Evolutionary conservation across 2,888 invertebrate genomes (phyloP), one percentile per base, ranked within the genome.

Genomic region (Hesperia comma): DNA sequence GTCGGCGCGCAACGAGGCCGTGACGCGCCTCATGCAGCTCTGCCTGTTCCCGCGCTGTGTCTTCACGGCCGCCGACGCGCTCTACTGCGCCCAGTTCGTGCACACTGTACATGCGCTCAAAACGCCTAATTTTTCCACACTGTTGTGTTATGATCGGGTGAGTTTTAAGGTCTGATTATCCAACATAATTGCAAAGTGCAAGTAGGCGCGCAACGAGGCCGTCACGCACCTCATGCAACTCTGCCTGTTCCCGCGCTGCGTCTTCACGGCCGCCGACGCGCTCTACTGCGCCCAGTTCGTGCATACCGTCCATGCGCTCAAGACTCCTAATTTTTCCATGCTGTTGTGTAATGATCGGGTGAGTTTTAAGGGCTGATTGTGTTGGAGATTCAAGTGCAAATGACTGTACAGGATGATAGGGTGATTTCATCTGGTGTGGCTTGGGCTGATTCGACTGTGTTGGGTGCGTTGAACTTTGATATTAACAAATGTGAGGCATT

Each of bases 241-340:
- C 68, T 99, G 99, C 87, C 93, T 99, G 73, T 99, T 99, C 88
- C 99, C 99, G 26, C 95, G 99, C 77, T 98, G 98, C 89, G 97
- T 98, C 70, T 99, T 98, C 92, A 99, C 99, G 19, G 97, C 98
- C 60, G 95, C 96, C 61, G 99, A 99, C 93, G 99, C 99, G 40
- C 94, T 99, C 67, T 99, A 97, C 91, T 99, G 99, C 90, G 99
- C 99, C 0, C 97, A 98, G 93, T 99, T 99, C 88, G 97, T 99
- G 69, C 97, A 98, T 83, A 96, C 98, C 8, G 96, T 99, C 75
- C 99, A 99, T 90, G 96, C 96, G 78, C 93, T 99, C 75, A 97
- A 98, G 88, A 98, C 99, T 57, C 97, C 98, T 6, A 98, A 99
- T 92, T 99, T 99, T 92, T 98, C 99, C 15, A 99, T 99, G 0